Conservation (phyloP, 2,113 vertebrate genomes). For the Ornithorhynchus anatinus region DNA sequence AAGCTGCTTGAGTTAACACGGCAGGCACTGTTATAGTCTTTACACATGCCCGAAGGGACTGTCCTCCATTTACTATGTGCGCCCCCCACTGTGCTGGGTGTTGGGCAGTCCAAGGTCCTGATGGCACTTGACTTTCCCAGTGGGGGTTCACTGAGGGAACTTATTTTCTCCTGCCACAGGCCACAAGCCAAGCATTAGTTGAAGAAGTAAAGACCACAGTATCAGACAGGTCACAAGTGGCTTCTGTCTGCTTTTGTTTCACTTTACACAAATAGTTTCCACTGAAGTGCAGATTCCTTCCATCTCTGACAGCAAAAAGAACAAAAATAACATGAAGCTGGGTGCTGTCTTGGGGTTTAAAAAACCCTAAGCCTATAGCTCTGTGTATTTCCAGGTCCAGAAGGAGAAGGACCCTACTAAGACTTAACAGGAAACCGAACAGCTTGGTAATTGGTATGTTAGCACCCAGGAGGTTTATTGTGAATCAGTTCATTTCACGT, state of each 20-base stretch:
- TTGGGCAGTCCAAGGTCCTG: background rate
- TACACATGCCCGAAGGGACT: background rate
- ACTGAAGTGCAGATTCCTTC: no score
- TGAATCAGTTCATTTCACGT: background rate
- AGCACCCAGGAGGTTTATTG: slow-evolving; percentile 11
- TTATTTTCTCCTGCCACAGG: background rate
- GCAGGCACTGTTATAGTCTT: background rate
- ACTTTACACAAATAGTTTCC: no score
- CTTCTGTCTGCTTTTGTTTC: no score
- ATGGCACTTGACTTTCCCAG: background rate
- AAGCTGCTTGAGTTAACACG: background rate
- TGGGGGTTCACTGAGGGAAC: no score
- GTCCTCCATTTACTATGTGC: background rate
- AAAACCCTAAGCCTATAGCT: slow-evolving; percentile 4
- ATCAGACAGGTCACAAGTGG: no score
- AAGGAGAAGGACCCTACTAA: slow-evolving; percentile 3
- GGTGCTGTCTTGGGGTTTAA: background rate
- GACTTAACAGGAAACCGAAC: background rate
- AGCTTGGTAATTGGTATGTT: background rate
- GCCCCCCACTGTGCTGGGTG: background rate
- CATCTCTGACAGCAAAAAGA: no score
- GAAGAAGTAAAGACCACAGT: no score
- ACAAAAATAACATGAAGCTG: slow-evolving; percentile 3
- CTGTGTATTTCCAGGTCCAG: background rate
- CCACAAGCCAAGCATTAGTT: background rate